These are phyloP conservation scores for Pogonocherus hispidulus DNA, from an alignment of 2,888 invertebrate genomes.

Conservation along the genomic window DNA sequence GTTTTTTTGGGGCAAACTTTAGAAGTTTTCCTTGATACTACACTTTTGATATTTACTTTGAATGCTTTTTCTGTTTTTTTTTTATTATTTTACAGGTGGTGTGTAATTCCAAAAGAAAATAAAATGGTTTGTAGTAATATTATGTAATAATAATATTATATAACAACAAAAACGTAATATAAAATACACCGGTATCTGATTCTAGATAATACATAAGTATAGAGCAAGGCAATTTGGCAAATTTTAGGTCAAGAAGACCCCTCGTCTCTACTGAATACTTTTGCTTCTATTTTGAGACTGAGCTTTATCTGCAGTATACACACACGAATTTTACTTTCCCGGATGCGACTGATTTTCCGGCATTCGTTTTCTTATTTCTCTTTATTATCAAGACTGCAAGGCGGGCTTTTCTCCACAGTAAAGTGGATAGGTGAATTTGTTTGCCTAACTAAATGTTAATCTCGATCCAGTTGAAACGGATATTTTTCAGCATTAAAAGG, in stretches of 20 bases:
- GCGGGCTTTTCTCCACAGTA: not conserved
- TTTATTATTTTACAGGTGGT: too few relatives aligned
- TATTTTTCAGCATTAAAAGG: not conserved
- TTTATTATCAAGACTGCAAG: constrained; percentile 2
- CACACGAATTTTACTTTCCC: constrained; percentile 18
- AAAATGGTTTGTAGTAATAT: too few relatives aligned
- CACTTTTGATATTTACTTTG: too few relatives aligned
- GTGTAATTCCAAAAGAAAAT: too few relatives aligned
- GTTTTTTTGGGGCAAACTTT: too few relatives aligned
- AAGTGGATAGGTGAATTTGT: not conserved
- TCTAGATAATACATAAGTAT: constrained; percentile 16
- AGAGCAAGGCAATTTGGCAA: constrained; percentile 20
- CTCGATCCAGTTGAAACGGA: not conserved
- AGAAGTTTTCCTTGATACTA: too few relatives aligned
- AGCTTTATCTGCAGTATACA: constrained; percentile 31
- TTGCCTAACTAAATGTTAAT: constrained; percentile 2
- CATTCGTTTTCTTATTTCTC: constrained; percentile 12
- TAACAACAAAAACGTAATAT: not conserved
- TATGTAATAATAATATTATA: too few relatives aligned
- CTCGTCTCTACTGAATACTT: constrained; percentile 15
- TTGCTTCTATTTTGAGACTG: constrained; percentile 30
- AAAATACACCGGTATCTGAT: constrained; percentile 25
- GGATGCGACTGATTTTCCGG: constrained; percentile 16
- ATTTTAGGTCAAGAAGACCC: constrained; percentile 23
- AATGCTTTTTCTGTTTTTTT: too few relatives aligned